These are phyloP conservation scores for Puntigrus tetrazona DNA, from an alignment of 2,113 vertebrate species.

Conservation along the genomic window DNA sequence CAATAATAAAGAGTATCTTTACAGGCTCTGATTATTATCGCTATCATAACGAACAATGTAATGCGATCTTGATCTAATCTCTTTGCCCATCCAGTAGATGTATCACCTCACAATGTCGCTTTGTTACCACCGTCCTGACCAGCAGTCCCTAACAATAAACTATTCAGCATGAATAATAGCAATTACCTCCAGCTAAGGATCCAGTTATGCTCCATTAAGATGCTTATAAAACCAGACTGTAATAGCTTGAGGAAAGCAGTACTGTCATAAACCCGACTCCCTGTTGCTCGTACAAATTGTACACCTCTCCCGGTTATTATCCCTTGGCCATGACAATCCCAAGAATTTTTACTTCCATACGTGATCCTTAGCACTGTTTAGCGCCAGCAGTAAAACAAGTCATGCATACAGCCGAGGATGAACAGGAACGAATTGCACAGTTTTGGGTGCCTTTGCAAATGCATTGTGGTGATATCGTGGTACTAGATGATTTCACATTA, in stretches of 20 bases:
- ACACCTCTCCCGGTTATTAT: constrained; percentile 60
- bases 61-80: not conserved
- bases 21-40: not conserved
- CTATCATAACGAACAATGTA: not conserved
- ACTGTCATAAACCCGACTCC: constrained; percentile 63
- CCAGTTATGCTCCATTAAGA: constrained; percentile 53
- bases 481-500: not conserved
- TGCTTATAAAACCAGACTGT: constrained; percentile 64
- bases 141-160: constrained; percentile 41
- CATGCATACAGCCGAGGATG: not conserved
- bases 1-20: not conserved
- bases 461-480: not conserved
- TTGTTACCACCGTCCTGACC: constrained; percentile 19
- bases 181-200: constrained; percentile 51
- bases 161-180: constrained; percentile 40
- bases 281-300: constrained; percentile 69
- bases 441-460: not conserved
- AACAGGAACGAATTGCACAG: not conserved
- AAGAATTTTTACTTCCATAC: constrained; percentile 7
- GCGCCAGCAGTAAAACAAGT: not conserved
- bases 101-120: constrained; percentile 1
- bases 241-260: constrained; percentile 67
- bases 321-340: constrained; percentile 29
- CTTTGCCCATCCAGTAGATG: not conserved
- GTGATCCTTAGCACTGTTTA: not conserved